Base-by-base conservation (phyloP, 2,888 invertebrate genomes). In the Balanococcus diminutus region DNA sequence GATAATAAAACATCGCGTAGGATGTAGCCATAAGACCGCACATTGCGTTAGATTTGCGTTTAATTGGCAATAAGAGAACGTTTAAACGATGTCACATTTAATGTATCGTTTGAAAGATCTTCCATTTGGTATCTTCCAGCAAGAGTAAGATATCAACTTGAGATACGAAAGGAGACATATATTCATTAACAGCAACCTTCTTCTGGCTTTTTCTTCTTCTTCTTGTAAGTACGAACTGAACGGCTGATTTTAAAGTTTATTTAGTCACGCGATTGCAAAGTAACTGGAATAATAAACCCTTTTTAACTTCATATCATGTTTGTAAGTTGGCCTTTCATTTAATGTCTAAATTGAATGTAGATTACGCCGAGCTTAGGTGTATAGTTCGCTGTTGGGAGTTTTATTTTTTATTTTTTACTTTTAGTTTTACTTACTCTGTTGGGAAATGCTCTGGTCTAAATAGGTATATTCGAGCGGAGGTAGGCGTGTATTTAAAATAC, bases 61-160 rank as follows among this genome's bases (percentile, higher is more conserved):
- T 83, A 83, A 83, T 83, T 83, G 83, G 83, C 83, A 83, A 83
- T 83, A 83, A 83, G 83, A 83, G 83, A 61, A 56, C 83, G 83
- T 61, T 83, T 83, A 83, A 83, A 83, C 61, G 83, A 83, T 83
- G 83, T 83, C 83, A 83, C 83, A 32, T 83, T 83, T 83, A 83
- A 83, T 83, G 83, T 56, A 83, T 83, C 36, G 61, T 67, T 56
- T 56, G 61, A 83, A 83, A 32, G 39, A 83, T 83, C 83, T 56
- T 61, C 83, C 83, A 83, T 83, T 83, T 83, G 22, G 83, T 83
- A 36, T 83, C 36, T 75, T 31, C 83, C 36, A n/a, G n/a, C n/a
- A 16, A 32, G 67, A 83, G 56, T 83, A 36, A 83, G 83, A 83
- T 83, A 83, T 83, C 83, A 83, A 83, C 22, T 61, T 36, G 56